Base-by-base conservation (phyloP, 2,888 invertebrate species). In the Brachyopa scutellaris region DNA sequence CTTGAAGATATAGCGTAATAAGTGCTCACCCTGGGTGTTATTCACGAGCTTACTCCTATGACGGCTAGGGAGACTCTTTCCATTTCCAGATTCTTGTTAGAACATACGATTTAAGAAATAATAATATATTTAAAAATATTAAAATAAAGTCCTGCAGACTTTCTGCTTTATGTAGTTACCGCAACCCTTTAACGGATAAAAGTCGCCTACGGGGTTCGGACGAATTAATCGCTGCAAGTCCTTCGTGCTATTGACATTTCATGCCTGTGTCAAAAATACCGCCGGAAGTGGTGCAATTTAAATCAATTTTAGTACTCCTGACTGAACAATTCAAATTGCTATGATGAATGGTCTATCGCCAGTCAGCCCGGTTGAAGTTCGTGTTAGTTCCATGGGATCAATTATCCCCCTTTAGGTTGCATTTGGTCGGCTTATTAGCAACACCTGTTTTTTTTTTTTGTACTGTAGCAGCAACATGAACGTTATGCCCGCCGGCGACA, bases 291-390 rank as follows among this genome's bases (percentile, higher is more conserved):
- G 55, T 49, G 62, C 72, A 78, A 78, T 78, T 78, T 78, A 78
- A 78, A 78, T 78, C 78, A 78, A 78, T 78, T 78, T 78, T 33
- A 49, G 57, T 78, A 42, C 49, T 72, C 72, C 57, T 64, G 72
- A 78, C 49, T 78, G 72, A 64, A 78, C 72, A 78, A 57, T 36
- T 42, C 51, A 78, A 78, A 78, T 78, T 78, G 78, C 78, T 64
- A 57, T 78, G 64, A 72, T 78, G 57, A 78, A 77, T 70, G 70
- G 40, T 9, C 42, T 62, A 55, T 26, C 4, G 3, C 6, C 6
- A 62, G 62, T 45, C 31, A 55, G 26, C 45, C 55, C 26, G 21
- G 47, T 36, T 66, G 72, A 57, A 45, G 33, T 78, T 57, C 64
- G 64, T 72, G 62, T 59, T 23, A 19, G 66, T 64, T 78, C 64